These are phyloP conservation scores for Nansenia antarctica DNA, from an alignment of 2,113 vertebrate genomes.

Conservation along the genomic window DNA sequence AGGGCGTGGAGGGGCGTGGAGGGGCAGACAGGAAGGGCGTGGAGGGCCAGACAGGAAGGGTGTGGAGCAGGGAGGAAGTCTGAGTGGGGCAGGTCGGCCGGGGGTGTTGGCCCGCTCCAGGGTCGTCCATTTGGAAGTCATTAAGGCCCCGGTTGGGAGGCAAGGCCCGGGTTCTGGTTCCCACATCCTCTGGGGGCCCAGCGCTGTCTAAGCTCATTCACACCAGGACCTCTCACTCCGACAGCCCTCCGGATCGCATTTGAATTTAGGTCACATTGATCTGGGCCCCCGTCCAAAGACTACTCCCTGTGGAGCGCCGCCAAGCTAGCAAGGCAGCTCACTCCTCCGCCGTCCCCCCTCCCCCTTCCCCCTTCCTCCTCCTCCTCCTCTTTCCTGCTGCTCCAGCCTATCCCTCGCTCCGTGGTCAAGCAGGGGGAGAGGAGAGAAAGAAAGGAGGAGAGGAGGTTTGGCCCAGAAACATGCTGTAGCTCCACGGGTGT, in stretches of 20 bases:
- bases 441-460: conserved; percentile 12
- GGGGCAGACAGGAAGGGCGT: not conserved
- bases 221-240: conserved; percentile 68
- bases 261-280: conserved; percentile 80
- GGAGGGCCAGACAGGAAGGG: conserved; percentile 33
- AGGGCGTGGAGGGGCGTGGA: not conserved
- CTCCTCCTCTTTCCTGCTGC: conserved; percentile 7
- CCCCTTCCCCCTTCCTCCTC: no score
- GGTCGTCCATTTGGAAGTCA: conserved; percentile 75
- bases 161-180: conserved; percentile 57
- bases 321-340: conserved; percentile 44
- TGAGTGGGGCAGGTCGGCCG: not conserved
- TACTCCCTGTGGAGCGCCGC: conserved; percentile 50
- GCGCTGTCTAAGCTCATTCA: conserved; percentile 74
- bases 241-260: conserved; percentile 73
- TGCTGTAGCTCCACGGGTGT: conserved; percentile 42
- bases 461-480: conserved; percentile 36
- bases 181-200: conserved; percentile 45
- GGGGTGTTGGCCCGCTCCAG: conserved; percentile 8
- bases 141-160: conserved; percentile 64
- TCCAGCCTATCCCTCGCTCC: not conserved
- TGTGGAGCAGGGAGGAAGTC: conserved; percentile 15
- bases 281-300: conserved; percentile 73
- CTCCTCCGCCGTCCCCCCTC: conserved; percentile 14
- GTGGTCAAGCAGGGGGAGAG: conserved; percentile 9